phyloP scores from a whole-genome alignment of 2,888 invertebrate genomes.

The Flexamia atlantica region DNA sequence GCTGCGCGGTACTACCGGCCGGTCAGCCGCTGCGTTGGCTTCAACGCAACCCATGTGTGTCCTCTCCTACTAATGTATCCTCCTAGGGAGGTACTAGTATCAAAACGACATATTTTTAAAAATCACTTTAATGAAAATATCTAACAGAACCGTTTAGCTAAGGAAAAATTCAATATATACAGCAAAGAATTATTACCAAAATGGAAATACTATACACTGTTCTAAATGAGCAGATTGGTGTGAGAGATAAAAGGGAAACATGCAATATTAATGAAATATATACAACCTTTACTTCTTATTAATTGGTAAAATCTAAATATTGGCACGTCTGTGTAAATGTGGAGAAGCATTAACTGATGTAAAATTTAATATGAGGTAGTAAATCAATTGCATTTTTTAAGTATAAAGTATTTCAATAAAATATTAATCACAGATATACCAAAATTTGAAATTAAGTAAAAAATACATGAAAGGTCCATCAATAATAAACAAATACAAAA shows the following conservation, averaged over 20 bases:
- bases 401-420: too few relatives aligned
- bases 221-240: constrained; percentile 36
- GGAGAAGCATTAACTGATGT: neutral
- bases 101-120: neutral
- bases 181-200: constrained; percentile 34
- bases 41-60: too few relatives aligned
- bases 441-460: too few relatives aligned
- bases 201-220: constrained; percentile 4
- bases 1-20: too few relatives aligned
- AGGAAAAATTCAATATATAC: constrained; percentile 24
- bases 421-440: too few relatives aligned
- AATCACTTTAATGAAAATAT: constrained; percentile 54
- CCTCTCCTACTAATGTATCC: too few relatives aligned
- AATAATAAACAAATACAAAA: too few relatives aligned
- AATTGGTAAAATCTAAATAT: neutral
- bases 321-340: constrained; percentile 32
- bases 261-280: constrained; percentile 6
- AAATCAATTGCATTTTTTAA: too few relatives aligned
- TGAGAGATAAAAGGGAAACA: neutral
- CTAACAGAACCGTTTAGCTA: constrained; percentile 51
- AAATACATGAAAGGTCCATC: too few relatives aligned
- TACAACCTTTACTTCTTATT: neutral
- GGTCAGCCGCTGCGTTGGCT: too few relatives aligned
- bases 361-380: neutral
- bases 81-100: neutral